These are phyloP conservation scores for Trichonephila clavipes DNA, from an alignment of 1,140 invertebrate species.

Conservation along the genomic window DNA sequence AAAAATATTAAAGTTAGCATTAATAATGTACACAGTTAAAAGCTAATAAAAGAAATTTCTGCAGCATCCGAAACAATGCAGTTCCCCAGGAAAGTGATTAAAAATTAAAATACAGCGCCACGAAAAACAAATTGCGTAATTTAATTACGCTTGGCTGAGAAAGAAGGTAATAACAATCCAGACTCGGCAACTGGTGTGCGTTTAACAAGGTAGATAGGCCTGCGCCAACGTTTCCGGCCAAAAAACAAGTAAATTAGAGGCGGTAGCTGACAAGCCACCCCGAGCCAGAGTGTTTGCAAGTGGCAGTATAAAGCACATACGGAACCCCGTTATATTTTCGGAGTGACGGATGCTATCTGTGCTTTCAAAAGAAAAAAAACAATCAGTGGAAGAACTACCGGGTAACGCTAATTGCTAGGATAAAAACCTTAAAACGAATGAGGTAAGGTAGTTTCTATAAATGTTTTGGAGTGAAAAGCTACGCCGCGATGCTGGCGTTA, in stretches of 20 bases:
- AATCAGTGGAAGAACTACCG: slow-evolving; percentile 13
- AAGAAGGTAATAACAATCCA: slow-evolving; percentile 46
- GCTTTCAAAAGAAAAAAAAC: slow-evolving; percentile 12
- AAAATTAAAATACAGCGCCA: background rate
- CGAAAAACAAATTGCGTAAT: slow-evolving; percentile 32
- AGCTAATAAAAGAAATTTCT: background rate
- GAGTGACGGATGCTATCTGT: slow-evolving; percentile 53
- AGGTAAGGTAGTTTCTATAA: slow-evolving; percentile 59
- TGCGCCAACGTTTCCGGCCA: background rate
- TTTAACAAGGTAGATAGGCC: slow-evolving; percentile 53
- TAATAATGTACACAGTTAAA: too few relatives aligned
- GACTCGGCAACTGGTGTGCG: background rate
- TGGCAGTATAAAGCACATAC: background rate
- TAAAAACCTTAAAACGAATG: slow-evolving; percentile 67
- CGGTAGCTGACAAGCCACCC: slow-evolving; percentile 28
- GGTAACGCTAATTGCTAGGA: slow-evolving; percentile 61
- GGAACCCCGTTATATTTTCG: slow-evolving; percentile 54
- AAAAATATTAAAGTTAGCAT: too few relatives aligned
- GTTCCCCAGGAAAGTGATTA: background rate
- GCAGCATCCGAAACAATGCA: background rate
- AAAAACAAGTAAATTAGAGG: slow-evolving; percentile 14
- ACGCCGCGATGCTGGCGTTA: background rate
- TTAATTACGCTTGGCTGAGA: slow-evolving; percentile 27
- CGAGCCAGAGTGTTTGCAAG: background rate
- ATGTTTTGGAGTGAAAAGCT: slow-evolving; percentile 37